phyloP scores from a whole-genome alignment of 53 echinoderm and acorn worm species.

The Holothuria scabra region DNA sequence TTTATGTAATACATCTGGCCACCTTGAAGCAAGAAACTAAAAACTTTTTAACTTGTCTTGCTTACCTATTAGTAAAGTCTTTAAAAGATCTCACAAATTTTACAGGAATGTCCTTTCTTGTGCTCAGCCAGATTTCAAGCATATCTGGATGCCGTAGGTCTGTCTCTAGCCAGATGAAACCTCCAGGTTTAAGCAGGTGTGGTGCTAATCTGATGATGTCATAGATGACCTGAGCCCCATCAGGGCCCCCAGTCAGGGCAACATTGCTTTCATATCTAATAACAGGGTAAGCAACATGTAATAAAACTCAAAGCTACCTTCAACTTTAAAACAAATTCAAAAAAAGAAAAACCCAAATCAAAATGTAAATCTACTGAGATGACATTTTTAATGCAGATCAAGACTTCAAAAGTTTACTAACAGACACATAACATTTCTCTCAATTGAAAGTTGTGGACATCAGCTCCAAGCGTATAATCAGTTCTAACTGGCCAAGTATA shows the following conservation, averaged over 20 bases:
- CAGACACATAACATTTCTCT: too few relatives aligned
- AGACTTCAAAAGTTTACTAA: too few relatives aligned
- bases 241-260: conserved; percentile 74
- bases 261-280: conserved; percentile 72
- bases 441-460: too few relatives aligned
- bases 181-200: conserved; percentile 69
- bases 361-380: too few relatives aligned
- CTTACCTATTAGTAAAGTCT: conserved; percentile 80
- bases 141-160: conserved; percentile 75
- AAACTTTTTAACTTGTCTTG: neutral
- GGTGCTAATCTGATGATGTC: conserved; percentile 62
- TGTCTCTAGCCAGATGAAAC: conserved; percentile 87
- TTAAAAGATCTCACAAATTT: conserved; percentile 59
- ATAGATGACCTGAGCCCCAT: conserved; percentile 71
- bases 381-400: too few relatives aligned
- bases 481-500: too few relatives aligned
- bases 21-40: too few relatives aligned
- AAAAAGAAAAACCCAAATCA: too few relatives aligned
- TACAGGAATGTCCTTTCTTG: conserved; percentile 25
- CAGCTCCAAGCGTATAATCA: too few relatives aligned
- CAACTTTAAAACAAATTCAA: too few relatives aligned
- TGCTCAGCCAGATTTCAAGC: conserved; percentile 43
- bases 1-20: too few relatives aligned
- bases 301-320: too few relatives aligned
- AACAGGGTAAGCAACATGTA: neutral